phyloP scores from a whole-genome alignment of 2,888 invertebrate species.

The Formica aserva region DNA sequence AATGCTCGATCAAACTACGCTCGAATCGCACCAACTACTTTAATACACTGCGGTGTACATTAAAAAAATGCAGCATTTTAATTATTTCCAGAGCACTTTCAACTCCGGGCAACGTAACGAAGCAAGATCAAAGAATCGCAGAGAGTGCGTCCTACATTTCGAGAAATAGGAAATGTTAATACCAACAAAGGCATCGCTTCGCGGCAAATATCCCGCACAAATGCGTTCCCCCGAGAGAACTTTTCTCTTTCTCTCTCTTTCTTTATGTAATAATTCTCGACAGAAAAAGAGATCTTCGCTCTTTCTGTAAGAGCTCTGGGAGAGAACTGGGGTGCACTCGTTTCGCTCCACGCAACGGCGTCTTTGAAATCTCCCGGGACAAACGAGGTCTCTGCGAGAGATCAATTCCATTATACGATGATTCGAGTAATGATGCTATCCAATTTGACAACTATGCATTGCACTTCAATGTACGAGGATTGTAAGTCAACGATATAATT shows the following conservation, averaged over 20 bases:
- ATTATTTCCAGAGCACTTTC: conserved; percentile 31
- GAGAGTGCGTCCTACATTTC: conserved; percentile 2
- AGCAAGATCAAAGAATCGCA: conserved; percentile 37
- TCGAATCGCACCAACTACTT: not conserved
- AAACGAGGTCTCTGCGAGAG: conserved; percentile 50
- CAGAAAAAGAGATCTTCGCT: conserved; percentile 40
- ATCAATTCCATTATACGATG: conserved; percentile 61
- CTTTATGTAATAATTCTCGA: conserved; percentile 52
- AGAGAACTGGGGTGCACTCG: conserved; percentile 48
- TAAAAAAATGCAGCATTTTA: conserved; percentile 35
- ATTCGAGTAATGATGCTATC: conserved; percentile 45
- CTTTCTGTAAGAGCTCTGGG: conserved; percentile 43
- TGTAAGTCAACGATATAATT: not conserved
- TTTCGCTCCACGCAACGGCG: conserved; percentile 44
- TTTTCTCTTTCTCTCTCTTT: not conserved
- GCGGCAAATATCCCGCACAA: conserved; percentile 11
- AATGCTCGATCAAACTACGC: not conserved
- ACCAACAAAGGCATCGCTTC: conserved; percentile 18
- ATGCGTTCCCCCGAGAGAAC: conserved; percentile 9
- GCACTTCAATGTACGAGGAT: not conserved
- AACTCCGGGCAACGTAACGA: not conserved
- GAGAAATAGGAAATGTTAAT: conserved; percentile 23
- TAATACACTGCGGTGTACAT: not conserved
- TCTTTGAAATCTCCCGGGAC: conserved; percentile 60
- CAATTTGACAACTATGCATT: conserved; percentile 36